Evolutionary conservation across 2,888 invertebrate species (phyloP), one percentile per base, ranked within the genome.

Genomic region (Luffia ferchaultella): DNA sequence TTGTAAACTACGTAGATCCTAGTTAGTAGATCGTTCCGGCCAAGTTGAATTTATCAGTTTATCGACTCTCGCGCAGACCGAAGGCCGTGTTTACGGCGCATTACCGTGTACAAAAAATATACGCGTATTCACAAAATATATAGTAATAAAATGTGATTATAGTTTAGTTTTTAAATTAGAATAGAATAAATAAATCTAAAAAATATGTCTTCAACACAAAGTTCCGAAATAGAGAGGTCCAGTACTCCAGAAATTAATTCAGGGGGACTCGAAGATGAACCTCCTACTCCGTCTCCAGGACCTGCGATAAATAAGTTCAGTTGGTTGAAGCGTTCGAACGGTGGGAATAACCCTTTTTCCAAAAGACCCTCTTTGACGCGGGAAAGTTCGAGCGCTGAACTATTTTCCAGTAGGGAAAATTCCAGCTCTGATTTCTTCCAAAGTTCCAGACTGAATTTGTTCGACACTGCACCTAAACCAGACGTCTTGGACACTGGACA

Each of bases 401-500:
- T 83, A 20, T 76, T 77, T 52, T 75, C 79, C 0, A 45, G 20
- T 16, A 68, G 76, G 42, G 75, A 82, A 46, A 80, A 75, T 48
- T 83, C 80, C 1, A 80, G 67, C 56, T 64, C 68, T 3, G 80
- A 84, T 49, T 73, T 83, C 57, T 84, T 82, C 54, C 82, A 83
- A 55, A 82, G 66, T 52, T 84, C 83, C 1, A 67, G 79, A 42
- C 52, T 82, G 44, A 84, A 84, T 54, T 58, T 84, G 9, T 84
- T 84, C 45, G 83, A 84, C 30, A 76, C 80, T 3, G 61, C 73
- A 0, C 77, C 82, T 0, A 79, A 77, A 48, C 79, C 79, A 17
- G 82, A 82, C 30, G 30, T 30, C 30, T 30, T 30, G 30, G 12
- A 30, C 30, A 30, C 3, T 30, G 30, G 30, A 30, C n/a, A n/a